A percentile compares a stretch with the other conserved stretches of the same genome.
phyloP scores from a whole-genome alignment of 2,797 vertebrate species.

The Chloroceryle inda region DNA sequence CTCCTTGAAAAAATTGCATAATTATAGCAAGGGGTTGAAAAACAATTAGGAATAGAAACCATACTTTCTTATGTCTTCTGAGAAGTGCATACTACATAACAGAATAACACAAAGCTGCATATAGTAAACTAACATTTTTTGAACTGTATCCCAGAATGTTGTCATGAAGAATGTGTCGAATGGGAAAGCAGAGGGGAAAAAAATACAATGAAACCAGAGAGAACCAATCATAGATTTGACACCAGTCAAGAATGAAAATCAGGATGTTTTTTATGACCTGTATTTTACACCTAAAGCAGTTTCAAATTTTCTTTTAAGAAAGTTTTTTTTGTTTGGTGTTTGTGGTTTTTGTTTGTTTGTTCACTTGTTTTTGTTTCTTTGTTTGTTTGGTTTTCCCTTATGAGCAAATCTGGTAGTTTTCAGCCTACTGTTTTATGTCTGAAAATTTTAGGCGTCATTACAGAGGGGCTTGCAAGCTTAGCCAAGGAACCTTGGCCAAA shows the following conservation, averaged over 20 bases:
- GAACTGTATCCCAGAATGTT: background rate
- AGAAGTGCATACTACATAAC: background rate
- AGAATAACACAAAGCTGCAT: background rate
- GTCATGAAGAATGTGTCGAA: background rate
- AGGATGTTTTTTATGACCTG: background rate
- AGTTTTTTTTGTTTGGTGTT: background rate
- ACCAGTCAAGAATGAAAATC: background rate
- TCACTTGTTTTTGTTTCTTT: background rate
- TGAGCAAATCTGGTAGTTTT: background rate
- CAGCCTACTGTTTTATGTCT: background rate
- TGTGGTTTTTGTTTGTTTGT: too few species aligned
- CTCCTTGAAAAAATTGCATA: background rate
- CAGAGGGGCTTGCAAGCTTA: background rate
- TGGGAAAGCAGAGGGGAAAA: background rate
- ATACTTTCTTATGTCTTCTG: background rate
- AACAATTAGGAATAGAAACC: background rate
- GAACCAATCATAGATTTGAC: background rate
- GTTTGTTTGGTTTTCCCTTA: rapidly evolving
- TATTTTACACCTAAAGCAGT: background rate
- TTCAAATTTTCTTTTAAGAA: background rate
- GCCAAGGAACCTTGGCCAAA: background rate
- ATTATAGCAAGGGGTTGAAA: background rate
- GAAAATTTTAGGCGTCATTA: background rate
- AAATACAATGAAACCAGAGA: background rate
- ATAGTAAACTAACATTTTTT: background rate